phyloP scores from a whole-genome alignment of 2,797 vertebrate species.

The Chaetophractus vellerosus region DNA sequence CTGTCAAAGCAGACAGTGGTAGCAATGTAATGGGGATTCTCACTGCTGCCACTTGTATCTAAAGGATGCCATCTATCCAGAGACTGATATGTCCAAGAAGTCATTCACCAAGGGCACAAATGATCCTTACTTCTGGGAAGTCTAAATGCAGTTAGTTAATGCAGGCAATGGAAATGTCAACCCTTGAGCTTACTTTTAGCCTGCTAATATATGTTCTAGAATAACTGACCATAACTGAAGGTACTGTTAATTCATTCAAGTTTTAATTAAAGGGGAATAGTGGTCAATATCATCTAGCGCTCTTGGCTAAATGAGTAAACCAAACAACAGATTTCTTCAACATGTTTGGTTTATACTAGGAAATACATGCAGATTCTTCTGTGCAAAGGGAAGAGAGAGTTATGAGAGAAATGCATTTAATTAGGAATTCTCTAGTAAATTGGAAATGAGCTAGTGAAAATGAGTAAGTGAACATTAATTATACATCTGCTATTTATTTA shows the following conservation, averaged over 20 bases:
- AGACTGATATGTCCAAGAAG: not conserved
- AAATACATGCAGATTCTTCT: constrained; percentile 65
- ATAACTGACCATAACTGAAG: constrained; percentile 39
- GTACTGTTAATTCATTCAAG: constrained; percentile 24
- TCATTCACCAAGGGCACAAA: constrained; percentile 37
- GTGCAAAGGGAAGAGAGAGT: constrained; percentile 69
- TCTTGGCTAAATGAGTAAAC: constrained; percentile 42
- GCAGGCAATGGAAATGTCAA: not conserved
- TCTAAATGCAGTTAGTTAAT: constrained; percentile 56
- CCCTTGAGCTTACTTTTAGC: constrained; percentile 30
- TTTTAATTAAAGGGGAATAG: constrained; percentile 65
- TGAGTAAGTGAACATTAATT: constrained; percentile 78
- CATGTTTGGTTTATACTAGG: constrained; percentile 46
- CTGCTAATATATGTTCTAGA: not conserved
- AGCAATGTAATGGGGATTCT: not conserved
- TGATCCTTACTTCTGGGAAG: not conserved
- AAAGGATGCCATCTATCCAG: not conserved
- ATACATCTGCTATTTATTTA: constrained; percentile 85
- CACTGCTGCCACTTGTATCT: not conserved
- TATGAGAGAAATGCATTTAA: constrained; percentile 84
- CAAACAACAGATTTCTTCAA: not conserved
- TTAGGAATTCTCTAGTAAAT: constrained; percentile 82
- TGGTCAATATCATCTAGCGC: not conserved
- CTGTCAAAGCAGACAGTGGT: not conserved
- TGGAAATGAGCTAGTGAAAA: constrained; percentile 77